Percentiles rank a stretch among this genome's conserved stretches.
phyloP scores from a whole-genome alignment of 2,888 invertebrate genomes.

The Agriopis leucophaearia region DNA sequence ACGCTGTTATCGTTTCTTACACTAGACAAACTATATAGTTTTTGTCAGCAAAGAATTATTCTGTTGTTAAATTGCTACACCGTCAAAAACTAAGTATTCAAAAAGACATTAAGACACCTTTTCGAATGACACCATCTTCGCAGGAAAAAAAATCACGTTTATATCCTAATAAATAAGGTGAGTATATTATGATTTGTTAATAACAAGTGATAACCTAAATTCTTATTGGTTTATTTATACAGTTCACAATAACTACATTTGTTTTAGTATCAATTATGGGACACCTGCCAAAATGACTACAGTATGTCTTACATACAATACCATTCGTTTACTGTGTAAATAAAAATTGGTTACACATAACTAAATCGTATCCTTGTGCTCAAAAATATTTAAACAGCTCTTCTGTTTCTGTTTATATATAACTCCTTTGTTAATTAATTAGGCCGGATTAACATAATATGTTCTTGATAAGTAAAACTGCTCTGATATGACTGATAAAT shows the following conservation, averaged over 20 bases:
- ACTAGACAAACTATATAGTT: slow-evolving; percentile 66
- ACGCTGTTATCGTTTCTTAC: slow-evolving; percentile 65
- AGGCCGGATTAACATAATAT: slow-evolving; percentile 24
- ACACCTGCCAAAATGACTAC: slow-evolving; percentile 45
- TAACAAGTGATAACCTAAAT: slow-evolving; percentile 64
- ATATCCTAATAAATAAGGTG: slow-evolving; percentile 56
- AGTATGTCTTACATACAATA: background rate
- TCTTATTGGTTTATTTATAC: slow-evolving; percentile 43
- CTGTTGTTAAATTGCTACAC: slow-evolving; percentile 47
- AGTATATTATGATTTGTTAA: slow-evolving; percentile 61
- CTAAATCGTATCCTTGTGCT: slow-evolving; percentile 15
- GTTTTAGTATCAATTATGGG: slow-evolving; percentile 26
- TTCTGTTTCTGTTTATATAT: background rate
- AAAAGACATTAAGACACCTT: slow-evolving; percentile 40
- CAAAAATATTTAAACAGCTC: slow-evolving; percentile 22
- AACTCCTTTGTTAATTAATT: slow-evolving; percentile 19
- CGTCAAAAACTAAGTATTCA: slow-evolving; percentile 21
- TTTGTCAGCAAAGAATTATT: slow-evolving; percentile 71
- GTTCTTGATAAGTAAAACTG: slow-evolving; percentile 28
- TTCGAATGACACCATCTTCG: slow-evolving; percentile 61
- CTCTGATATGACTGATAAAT: slow-evolving; percentile 29
- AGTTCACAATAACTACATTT: slow-evolving; percentile 39
- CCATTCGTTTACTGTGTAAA: background rate
- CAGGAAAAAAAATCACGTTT: slow-evolving; percentile 45
- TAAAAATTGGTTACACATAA: slow-evolving; percentile 14